Percentiles rank a stretch among this genome's conserved stretches.
These are phyloP conservation scores for Dicaeum eximium DNA, from an alignment of 2,113 vertebrate species.

Conservation along the genomic window DNA sequence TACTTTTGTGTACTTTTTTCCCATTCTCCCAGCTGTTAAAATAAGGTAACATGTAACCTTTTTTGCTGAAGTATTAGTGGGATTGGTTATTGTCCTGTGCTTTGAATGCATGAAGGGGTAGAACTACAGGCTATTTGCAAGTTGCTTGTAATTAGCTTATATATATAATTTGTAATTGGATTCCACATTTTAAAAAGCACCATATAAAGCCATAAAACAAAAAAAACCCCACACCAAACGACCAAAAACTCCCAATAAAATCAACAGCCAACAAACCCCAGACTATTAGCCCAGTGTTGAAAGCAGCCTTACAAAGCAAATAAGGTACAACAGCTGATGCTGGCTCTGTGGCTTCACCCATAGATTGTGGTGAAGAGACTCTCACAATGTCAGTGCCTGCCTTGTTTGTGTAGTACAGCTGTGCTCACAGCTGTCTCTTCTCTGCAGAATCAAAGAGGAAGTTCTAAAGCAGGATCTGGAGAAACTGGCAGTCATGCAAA, in stretches of 20 bases:
- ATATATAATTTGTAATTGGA: not conserved
- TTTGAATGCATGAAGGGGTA: not conserved
- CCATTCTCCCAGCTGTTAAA: not conserved
- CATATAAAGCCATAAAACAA: not conserved
- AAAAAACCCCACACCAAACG: not conserved
- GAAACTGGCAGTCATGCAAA: slow-evolving; percentile 75
- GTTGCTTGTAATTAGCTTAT: not conserved
- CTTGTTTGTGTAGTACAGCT: not conserved
- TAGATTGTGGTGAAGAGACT: not conserved
- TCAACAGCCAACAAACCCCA: not conserved
- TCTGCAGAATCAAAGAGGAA: slow-evolving; percentile 73
- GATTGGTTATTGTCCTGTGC: not conserved
- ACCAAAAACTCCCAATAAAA: not conserved
- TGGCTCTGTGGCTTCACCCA: not conserved
- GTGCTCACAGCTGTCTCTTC: not conserved
- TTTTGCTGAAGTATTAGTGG: not conserved
- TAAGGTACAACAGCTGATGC: not conserved
- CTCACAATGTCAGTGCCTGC: not conserved
- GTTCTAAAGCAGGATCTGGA: slow-evolving; percentile 83
- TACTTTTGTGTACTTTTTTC: not conserved
- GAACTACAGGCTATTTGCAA: not conserved
- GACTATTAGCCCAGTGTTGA: not conserved
- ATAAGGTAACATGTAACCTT: not conserved
- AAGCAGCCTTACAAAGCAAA: not conserved
- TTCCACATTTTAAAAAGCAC: not conserved